A percentile compares a stretch with the other conserved stretches of the same genome.
Conservation (phyloP, 30 jellyfish, hydroid and myxozoan species). For the Cassiopea andromeda region DNA sequence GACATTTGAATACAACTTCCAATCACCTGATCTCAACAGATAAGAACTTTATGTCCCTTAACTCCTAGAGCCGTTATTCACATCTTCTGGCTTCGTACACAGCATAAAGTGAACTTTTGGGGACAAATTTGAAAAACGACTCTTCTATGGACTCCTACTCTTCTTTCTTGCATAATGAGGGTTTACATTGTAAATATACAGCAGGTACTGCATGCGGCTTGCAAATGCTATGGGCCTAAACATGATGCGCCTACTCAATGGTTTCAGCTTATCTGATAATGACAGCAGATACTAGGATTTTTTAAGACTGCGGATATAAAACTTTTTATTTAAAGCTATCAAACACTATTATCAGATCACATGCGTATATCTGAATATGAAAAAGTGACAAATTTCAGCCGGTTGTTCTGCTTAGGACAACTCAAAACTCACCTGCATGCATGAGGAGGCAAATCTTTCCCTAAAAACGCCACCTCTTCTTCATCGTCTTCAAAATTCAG, state of each 20-base stretch:
- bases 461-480: slow-evolving; percentile 84
- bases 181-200: background rate
- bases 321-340: background rate
- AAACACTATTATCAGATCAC: background rate
- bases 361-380: background rate
- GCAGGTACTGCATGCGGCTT: slow-evolving; percentile 33
- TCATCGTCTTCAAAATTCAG: slow-evolving; percentile 97
- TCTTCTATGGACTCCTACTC: background rate
- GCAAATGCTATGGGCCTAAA: slow-evolving; percentile 1
- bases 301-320: background rate
- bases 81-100: no score
- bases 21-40: background rate
- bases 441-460: slow-evolving; percentile 95
- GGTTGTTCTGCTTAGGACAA: background rate
- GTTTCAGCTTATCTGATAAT: background rate
- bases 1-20: background rate
- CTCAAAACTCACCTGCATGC: slow-evolving; percentile 91
- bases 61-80: no score
- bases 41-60: no score
- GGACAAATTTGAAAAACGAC: background rate
- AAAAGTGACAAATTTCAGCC: background rate
- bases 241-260: background rate
- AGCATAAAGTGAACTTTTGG: background rate
- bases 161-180: background rate
- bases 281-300: no score